Evolutionary conservation across 2,888 invertebrate species (phyloP), one percentile per base, ranked within the genome.

Genomic region (Lottia gigantea): DNA sequence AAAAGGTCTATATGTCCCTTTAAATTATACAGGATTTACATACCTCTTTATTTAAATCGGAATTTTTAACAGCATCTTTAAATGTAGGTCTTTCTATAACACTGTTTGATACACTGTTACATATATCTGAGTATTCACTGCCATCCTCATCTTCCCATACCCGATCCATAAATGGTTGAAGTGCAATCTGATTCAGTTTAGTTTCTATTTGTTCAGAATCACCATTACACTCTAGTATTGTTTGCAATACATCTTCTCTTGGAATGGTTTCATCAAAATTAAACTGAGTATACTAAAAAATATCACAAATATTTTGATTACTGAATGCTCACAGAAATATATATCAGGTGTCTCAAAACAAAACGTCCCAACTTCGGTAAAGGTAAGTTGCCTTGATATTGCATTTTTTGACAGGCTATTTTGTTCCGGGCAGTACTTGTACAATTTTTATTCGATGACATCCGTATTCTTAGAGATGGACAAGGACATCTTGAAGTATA

Each of bases 211-310:
- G 72, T 26, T 79, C 79, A n/a, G 77, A 45, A 25, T 82, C 75
- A 6, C 83, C 84, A 26, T 78, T 62, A 47, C 76, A 68, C 65
- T 78, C 75, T 16, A 76, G 75, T 75, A 84, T 78, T 14, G 79
- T 80, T 23, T 79, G 75, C 14, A 82, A 74, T 62, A 84, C 76
- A 11, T 82, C 80, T 69, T 85, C 84, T 66, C 81, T 71, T 8
- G 82, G 76, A 74, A 78, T 83, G 12, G 69, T 67, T 16, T 78
- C 77, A 31, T 67, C 55, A 1, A 66, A 66, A 46, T 73, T 79
- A 45, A 85, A 40, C 7, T 40, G 2, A 40, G 11, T 8, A 40
- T 77, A 83, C 85, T 85, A 76, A 26, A 68, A 74, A 40, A 3
- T 31, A 31, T 6, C n/a, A n/a, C n/a, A n/a, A n/a, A 40, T 40